Base-by-base conservation (phyloP, 2,113 vertebrate species). In the Pterocles orientalis region DNA sequence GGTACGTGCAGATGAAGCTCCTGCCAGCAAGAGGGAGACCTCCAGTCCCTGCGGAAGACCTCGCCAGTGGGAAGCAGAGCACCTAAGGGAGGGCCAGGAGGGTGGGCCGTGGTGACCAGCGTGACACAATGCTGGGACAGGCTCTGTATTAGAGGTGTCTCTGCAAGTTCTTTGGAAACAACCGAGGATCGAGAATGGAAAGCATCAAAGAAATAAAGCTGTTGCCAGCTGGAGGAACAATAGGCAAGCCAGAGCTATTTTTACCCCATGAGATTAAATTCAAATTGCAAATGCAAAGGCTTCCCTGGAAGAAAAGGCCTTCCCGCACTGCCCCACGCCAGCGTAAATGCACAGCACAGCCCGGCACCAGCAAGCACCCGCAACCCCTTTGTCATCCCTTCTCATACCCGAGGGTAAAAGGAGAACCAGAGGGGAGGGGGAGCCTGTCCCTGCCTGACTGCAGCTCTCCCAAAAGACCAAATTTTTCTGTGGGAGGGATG, bases 221-320 rank as follows among this genome's bases (percentile, higher is more conserved):
- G 88, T 90, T 95, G 90, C 94, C 94, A 96, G 96, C 94, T 93
- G 95, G 83, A 94, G 94, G 92, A 97, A 95, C 94, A 96, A 96
- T 96, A 95, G 93, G 68, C 61, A 1, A 96, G 88, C 86, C 51
- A 9, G 86, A 94, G 92, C 94, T 97, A 95, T 96, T 94, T 96
- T 96, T 96, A 97, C 95, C 95, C 90, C 90, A 68, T 1, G 10
- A 91, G 92, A 96, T 95, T 96, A 94, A 92, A 95, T 95, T 96
- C 92, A 95, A 95, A 96, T 94, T 93, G 95, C 92, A 95, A 94
- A 96, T 81, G 88, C 83, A 90, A 95, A 93, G 90, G 88, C 91
- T 41, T 64, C 66, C 41, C 73, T 94, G 88, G 76, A 94, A 92
- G 95, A 90, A 95, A 95, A 91, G 77, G 80, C 85, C 87, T 91